Evolutionary conservation across 2,888 invertebrate species (phyloP).

Genomic region (Stenodema calcarata): DNA sequence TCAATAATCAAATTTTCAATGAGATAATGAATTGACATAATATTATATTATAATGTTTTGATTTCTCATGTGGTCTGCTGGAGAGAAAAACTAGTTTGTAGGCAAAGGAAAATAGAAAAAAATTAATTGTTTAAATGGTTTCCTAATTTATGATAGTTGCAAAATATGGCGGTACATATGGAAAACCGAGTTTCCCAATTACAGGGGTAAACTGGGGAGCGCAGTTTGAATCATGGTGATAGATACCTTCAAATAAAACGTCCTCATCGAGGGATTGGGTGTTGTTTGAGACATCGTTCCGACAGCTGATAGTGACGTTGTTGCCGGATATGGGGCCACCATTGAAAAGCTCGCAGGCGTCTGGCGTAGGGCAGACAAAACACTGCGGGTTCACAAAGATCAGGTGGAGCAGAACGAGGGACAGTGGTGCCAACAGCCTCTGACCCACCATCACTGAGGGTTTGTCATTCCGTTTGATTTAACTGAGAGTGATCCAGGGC

Average conservation of each 20-base stretch:
- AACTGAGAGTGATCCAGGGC: neutral
- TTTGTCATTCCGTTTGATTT: neutral
- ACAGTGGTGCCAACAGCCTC: slow-evolving; percentile 16
- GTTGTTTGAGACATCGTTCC: neutral
- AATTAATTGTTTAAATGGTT: too few species aligned
- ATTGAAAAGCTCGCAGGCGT: neutral
- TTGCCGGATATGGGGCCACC: neutral
- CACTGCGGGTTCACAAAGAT: slow-evolving; percentile 23
- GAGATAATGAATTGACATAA: too few species aligned
- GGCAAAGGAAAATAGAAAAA: too few species aligned
- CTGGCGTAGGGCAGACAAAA: neutral
- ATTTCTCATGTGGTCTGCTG: too few species aligned
- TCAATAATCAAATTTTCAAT: too few species aligned
- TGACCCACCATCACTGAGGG: slow-evolving; percentile 26
- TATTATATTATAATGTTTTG: too few species aligned
- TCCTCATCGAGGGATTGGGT: neutral
- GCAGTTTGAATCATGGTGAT: too few species aligned
- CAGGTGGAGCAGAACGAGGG: slow-evolving; percentile 13
- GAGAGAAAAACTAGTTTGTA: too few species aligned
- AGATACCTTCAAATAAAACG: neutral
- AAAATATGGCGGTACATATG: too few species aligned
- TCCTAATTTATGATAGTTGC: too few species aligned
- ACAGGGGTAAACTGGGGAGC: too few species aligned
- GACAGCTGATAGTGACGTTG: slow-evolving; percentile 22
- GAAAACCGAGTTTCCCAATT: too few species aligned